A percentile compares a stretch with the other conserved stretches of the same genome.
phyloP scores from a whole-genome alignment of 1,140 invertebrate species.

The Bombyx mori region ASM3026992v2 NC_085118.1:8680001-8680500 shows the following conservation, averaged over 20 bases:
- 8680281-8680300: constrained; percentile 54
- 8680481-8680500: constrained; percentile 23
- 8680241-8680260: constrained; percentile 59
- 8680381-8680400: constrained; percentile 55
- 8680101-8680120: constrained; percentile 40
- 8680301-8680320: constrained; percentile 59
- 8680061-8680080: constrained; percentile 61
- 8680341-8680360: constrained; percentile 52
- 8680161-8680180: constrained; percentile 20
- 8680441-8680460: constrained; percentile 68
- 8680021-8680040: constrained; percentile 11
- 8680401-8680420: constrained; percentile 56
- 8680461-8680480: constrained; percentile 42
- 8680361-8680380: constrained; percentile 56
- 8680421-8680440: constrained; percentile 72
- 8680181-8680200: constrained; percentile 23
- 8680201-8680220: constrained; percentile 38
- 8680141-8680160: constrained; percentile 21
- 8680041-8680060: constrained; percentile 45
- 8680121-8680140: constrained; percentile 36
- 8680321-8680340: constrained; percentile 61
- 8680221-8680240: constrained; percentile 43
- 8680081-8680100: constrained; percentile 46
- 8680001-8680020: not conserved
- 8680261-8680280: constrained; percentile 55